Base-by-base conservation (phyloP, 2,113 vertebrate species). In the Lasiurus borealis region DNA sequence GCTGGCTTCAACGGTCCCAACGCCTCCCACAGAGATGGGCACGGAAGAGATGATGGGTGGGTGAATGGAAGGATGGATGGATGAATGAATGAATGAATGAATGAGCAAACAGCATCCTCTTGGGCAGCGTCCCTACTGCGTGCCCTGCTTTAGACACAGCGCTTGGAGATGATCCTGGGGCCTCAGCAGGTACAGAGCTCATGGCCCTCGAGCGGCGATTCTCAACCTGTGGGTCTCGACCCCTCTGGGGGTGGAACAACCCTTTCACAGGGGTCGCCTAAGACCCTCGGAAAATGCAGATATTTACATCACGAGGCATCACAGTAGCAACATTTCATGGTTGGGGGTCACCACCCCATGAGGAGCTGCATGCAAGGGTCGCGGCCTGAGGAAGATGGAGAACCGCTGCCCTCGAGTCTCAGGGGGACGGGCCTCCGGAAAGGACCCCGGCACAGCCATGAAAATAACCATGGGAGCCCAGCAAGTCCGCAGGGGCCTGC, bases 401-500 rank as follows among this genome's bases (percentile, higher is more conserved):
- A n/a, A n/a, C n/a, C n/a, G n/a, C n/a, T n/a, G 48, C 31, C 18
- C 0, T 7, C 0, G 1, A 16, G 59, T 31, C 54, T 10, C 29
- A 1, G 48, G 40, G 0, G 2, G 1, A 57, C 34, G 6, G 8
- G 64, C 23, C 0, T 3, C 16, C 3, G 0, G 11, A 4, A 15
- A 44, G 34, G 5, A 11, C 5, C 6, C 0, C 0, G 3, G 6
- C 16, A 5, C 2, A 14, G 57, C 59, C 7, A 6, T 6, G 29
- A 85, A 12, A 40, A n/a, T 4, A 25, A 15, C 7, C 62, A 29
- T 8, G n/a, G 15, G 36, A 44, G 8, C 27, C n/a, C 69, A 73
- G 54, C 48, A 64, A 13, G 46, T 46, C 21, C 62, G 6, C 0
- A 16, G 12, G n/a, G 27, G 16, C 29, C 12, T 15, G n/a, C 11